phyloP scores from a whole-genome alignment of 2,797 vertebrate genomes.

The Anabacerthia variegaticeps region DNA sequence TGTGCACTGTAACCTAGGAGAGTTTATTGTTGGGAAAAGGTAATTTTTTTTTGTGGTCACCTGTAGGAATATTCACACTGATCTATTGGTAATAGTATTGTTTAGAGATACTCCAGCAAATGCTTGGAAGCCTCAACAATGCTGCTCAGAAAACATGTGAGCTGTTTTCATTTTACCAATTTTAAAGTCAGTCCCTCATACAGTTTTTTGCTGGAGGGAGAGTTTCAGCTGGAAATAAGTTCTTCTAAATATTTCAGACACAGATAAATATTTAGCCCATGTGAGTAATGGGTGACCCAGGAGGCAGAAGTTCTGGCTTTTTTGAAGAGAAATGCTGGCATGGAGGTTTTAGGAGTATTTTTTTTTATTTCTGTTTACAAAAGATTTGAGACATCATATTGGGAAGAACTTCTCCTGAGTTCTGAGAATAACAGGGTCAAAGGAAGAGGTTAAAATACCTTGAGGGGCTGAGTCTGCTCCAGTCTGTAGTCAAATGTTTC shows the following conservation, averaged over 20 bases:
- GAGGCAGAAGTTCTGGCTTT: background rate
- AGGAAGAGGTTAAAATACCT: background rate
- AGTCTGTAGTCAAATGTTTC: background rate
- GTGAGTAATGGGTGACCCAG: background rate
- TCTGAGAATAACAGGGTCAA: background rate
- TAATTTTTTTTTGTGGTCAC: background rate
- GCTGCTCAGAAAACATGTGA: background rate
- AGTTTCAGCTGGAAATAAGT: background rate
- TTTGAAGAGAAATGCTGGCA: background rate
- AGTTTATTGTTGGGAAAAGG: background rate
- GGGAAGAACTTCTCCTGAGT: background rate
- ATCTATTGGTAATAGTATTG: background rate
- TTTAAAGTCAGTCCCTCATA: background rate
- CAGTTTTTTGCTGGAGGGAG: background rate
- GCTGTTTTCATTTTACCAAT: background rate
- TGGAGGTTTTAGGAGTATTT: background rate
- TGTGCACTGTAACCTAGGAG: background rate
- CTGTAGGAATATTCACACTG: accelerated
- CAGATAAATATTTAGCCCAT: background rate
- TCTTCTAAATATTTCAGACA: background rate
- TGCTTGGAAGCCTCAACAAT: background rate
- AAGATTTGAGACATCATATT: background rate
- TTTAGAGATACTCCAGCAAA: background rate
- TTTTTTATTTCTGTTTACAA: background rate
- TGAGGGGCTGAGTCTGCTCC: background rate